phyloP scores from a whole-genome alignment of 2,113 vertebrate genomes.

The Rhinolophus sinicus region DNA sequence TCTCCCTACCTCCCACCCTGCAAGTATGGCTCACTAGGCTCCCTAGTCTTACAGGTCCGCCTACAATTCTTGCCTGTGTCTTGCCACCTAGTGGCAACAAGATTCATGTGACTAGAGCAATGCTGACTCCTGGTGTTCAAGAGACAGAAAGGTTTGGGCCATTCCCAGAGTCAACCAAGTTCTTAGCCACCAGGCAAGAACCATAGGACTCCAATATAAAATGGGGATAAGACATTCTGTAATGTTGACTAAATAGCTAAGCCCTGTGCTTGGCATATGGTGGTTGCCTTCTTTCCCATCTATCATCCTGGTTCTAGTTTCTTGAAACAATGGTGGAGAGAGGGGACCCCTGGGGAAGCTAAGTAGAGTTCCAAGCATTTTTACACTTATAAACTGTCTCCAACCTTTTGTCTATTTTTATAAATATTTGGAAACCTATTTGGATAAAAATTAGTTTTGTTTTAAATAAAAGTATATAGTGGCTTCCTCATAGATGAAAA shows the following conservation, averaged over 20 bases:
- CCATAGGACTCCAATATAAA: neutral
- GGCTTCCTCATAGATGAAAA: neutral
- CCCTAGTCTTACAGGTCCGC: too few species aligned
- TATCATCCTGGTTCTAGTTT: neutral
- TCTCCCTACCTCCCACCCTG: neutral
- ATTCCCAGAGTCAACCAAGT: neutral
- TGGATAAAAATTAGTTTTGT: slow-evolving; percentile 31
- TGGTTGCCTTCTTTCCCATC: neutral
- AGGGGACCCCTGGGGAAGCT: neutral
- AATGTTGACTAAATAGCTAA: neutral
- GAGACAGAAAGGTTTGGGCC: too few species aligned
- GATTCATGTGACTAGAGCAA: neutral
- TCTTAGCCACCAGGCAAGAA: neutral
- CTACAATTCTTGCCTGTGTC: neutral
- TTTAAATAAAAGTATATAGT: slow-evolving; percentile 15
- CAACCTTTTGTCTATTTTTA: neutral
- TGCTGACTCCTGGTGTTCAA: neutral
- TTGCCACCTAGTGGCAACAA: slow-evolving; percentile 50
- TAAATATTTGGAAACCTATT: neutral
- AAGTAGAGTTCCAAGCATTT: neutral
- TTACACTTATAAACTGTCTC: neutral
- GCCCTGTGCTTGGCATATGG: neutral
- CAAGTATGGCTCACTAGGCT: neutral
- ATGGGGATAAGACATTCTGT: neutral
- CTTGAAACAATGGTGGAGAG: neutral